Conservation (phyloP, 2,888 invertebrate genomes). For the Drosophila fungiperda region DNA sequence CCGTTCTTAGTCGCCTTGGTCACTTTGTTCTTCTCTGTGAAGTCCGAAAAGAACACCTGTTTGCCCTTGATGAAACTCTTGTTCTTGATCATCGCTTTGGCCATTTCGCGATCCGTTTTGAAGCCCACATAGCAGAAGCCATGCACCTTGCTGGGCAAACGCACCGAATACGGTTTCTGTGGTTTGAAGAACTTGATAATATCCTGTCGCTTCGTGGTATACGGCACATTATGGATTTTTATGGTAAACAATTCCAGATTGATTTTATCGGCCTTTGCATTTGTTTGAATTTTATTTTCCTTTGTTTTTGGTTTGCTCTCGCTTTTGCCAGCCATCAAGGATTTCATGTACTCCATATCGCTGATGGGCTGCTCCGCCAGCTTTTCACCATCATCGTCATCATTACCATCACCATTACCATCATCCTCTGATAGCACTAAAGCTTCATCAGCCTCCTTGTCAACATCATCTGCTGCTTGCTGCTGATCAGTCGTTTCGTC, state of each 20-base stretch:
- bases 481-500: conserved; percentile 1
- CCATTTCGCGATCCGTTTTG: conserved; percentile 91
- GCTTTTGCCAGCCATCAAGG: conserved; percentile 86
- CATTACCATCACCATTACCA: conserved; percentile 77
- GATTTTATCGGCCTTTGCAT: conserved; percentile 83
- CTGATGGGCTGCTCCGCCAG: conserved; percentile 90
- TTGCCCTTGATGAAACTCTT: conserved; percentile 93
- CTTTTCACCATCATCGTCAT: conserved; percentile 85
- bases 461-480: conserved; percentile 83
- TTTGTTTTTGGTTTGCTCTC: conserved; percentile 8
- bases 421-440: conserved; percentile 69
- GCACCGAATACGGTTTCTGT: conserved; percentile 91
- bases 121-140: conserved; percentile 97
- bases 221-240: conserved; percentile 92
- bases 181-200: conserved; percentile 94
- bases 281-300: conserved; percentile 50
- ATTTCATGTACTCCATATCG: conserved; percentile 93
- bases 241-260: conserved; percentile 87
- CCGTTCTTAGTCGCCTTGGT: conserved; percentile 74
- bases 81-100: conserved; percentile 92
- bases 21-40: conserved; percentile 85
- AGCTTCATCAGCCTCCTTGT: conserved; percentile 62
- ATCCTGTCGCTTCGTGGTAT: conserved; percentile 92
- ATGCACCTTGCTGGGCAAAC: conserved; percentile 91
- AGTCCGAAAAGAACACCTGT: conserved; percentile 87